Evolutionary conservation across 2,113 vertebrate genomes (phyloP).

Genomic region (Plotosus lineatus): DNA sequence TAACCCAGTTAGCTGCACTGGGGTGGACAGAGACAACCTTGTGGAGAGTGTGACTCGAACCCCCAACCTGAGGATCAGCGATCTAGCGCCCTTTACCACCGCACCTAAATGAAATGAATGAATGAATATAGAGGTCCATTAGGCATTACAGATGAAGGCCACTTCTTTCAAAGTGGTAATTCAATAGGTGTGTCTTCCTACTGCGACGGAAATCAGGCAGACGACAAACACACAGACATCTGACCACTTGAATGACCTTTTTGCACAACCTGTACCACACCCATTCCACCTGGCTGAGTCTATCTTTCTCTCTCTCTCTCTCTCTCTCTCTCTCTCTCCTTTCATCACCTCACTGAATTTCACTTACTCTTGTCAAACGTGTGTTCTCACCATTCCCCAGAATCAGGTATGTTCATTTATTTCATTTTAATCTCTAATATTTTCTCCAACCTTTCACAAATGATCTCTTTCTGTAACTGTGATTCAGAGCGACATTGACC

Average conservation of each 20-base stretch:
- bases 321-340: background rate
- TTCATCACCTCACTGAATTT: background rate
- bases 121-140: too few species aligned
- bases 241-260: conserved; percentile 29
- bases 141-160: background rate
- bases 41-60: too few species aligned
- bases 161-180: background rate
- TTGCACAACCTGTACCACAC: conserved; percentile 51
- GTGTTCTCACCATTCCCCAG: background rate
- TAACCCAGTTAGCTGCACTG: too few species aligned
- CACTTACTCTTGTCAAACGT: background rate
- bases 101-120: too few species aligned
- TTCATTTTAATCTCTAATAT: background rate
- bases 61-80: too few species aligned
- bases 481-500: background rate
- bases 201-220: conserved; percentile 32
- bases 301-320: background rate
- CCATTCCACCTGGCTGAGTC: conserved; percentile 41
- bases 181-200: background rate
- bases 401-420: conserved; percentile 35
- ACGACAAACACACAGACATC: conserved; percentile 6
- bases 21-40: too few species aligned
- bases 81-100: too few species aligned
- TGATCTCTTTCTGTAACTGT: background rate
- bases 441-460: background rate